Evolutionary conservation across 1,140 invertebrate genomes (phyloP).

Genomic region (Drosophila miranda): DNA sequence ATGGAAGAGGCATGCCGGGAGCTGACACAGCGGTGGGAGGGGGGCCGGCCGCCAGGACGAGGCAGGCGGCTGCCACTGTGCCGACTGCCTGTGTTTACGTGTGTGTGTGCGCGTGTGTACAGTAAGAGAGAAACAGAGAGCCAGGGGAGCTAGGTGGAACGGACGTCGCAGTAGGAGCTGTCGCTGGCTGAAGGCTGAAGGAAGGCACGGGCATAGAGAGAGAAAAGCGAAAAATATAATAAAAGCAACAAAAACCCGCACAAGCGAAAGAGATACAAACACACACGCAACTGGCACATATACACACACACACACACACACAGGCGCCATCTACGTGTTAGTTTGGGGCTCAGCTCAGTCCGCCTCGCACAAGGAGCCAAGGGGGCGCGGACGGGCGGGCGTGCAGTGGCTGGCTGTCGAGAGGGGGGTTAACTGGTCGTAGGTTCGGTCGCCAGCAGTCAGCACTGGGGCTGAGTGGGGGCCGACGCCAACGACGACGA

Average conservation of each 20-base stretch:
- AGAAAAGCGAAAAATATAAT: slow-evolving; percentile 76
- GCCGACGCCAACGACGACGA: too few species aligned
- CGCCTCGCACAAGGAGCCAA: slow-evolving; percentile 36
- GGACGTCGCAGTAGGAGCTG: slow-evolving; percentile 6
- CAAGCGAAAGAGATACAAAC: slow-evolving; percentile 71
- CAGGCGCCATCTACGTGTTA: slow-evolving; percentile 60
- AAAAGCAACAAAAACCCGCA: slow-evolving; percentile 77
- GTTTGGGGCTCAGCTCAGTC: slow-evolving; percentile 56
- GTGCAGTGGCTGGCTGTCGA: slow-evolving; percentile 24
- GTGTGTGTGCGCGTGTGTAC: slow-evolving; percentile 9
- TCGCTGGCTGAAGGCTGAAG: slow-evolving; percentile 27
- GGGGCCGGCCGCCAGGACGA: slow-evolving; percentile 44
- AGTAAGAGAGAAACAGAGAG: background rate
- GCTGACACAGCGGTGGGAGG: slow-evolving; percentile 21
- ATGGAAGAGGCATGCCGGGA: slow-evolving; percentile 41
- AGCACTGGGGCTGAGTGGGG: too few species aligned
- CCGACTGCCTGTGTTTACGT: slow-evolving; percentile 10
- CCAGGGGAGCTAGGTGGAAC: slow-evolving; percentile 4
- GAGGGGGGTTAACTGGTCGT: slow-evolving; percentile 63
- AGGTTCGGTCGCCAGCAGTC: slow-evolving; percentile 55
- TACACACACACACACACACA: slow-evolving; percentile 22
- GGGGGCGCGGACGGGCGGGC: slow-evolving; percentile 42
- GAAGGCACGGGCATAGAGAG: slow-evolving; percentile 48
- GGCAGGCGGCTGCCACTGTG: slow-evolving; percentile 20
- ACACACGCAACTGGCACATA: slow-evolving; percentile 24